Conservation (phyloP, 2,797 vertebrate genomes). For the Streptopelia turtur region DNA sequence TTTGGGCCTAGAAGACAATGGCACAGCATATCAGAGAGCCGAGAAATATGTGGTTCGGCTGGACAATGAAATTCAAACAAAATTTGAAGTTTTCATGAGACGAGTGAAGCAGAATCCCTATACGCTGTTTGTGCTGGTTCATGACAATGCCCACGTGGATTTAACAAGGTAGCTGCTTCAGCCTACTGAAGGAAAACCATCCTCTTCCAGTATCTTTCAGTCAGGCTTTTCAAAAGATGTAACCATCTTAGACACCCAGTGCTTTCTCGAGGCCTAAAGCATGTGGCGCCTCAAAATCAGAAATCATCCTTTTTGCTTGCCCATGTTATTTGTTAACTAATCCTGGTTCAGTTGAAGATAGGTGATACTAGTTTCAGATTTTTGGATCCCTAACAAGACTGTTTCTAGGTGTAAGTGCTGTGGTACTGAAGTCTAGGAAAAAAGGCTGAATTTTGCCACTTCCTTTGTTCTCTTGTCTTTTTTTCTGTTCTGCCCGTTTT, state of each 20-base stretch:
- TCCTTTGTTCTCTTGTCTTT: neutral
- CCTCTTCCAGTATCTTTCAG: neutral
- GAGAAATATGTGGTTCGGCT: conserved; percentile 95
- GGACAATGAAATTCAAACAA: conserved; percentile 90
- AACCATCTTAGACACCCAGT: rapidly evolving
- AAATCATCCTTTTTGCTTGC: neutral
- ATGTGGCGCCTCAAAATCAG: neutral
- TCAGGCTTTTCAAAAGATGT: neutral
- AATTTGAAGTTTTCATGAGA: conserved; percentile 95
- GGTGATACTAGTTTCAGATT: neutral
- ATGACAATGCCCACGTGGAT: conserved; percentile 96
- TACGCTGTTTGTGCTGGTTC: conserved; percentile 95
- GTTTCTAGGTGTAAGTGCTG: neutral
- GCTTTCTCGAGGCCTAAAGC: neutral
- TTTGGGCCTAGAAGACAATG: conserved; percentile 91
- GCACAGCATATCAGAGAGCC: conserved; percentile 85
- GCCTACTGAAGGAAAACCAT: neutral
- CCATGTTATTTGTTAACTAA: neutral
- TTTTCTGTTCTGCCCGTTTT: neutral
- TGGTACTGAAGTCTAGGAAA: neutral
- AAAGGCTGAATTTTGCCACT: neutral
- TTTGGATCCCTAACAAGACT: neutral
- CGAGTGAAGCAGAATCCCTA: conserved; percentile 96
- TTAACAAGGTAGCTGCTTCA: conserved; percentile 88
- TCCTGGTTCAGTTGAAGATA: neutral